Conservation (phyloP, 2,797 vertebrate species). For the Chrysocyon brachyurus region DNA sequence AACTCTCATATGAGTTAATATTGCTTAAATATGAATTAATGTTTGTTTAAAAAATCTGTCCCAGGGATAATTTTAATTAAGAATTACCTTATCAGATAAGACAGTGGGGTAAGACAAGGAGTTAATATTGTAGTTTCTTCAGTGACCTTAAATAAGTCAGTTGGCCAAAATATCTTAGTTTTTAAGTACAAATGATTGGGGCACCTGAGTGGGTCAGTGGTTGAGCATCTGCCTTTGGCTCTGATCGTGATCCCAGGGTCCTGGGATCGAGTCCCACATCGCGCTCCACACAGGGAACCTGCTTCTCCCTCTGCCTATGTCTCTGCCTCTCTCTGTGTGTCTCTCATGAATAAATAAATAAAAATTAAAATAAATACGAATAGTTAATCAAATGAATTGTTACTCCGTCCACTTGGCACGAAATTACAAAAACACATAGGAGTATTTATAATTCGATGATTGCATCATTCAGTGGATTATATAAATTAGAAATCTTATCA, state of each 20-base stretch:
- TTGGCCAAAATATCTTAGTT: neutral
- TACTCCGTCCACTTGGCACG: neutral
- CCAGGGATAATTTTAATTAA: neutral
- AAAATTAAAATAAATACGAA: neutral
- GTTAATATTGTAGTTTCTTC: neutral
- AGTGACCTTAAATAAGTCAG: neutral
- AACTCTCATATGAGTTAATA: neutral
- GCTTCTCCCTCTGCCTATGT: no score
- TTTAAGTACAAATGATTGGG: neutral
- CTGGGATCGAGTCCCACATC: no score
- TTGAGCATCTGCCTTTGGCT: no score
- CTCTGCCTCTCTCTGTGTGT: no score
- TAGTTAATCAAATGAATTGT: accelerated
- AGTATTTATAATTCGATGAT: neutral
- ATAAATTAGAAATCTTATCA: neutral
- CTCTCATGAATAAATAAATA: no score
- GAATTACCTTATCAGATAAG: neutral
- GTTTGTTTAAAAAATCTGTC: neutral
- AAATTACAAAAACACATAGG: neutral
- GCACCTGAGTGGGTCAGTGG: no score
- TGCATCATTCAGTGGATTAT: neutral
- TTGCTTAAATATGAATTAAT: neutral
- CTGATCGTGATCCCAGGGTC: no score
- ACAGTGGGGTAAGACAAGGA: neutral
- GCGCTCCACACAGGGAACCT: no score